Evolutionary conservation across 1,140 invertebrate genomes (phyloP), one percentile per base, ranked within the genome.

Genomic region (Anadara kagoshimensis): DNA sequence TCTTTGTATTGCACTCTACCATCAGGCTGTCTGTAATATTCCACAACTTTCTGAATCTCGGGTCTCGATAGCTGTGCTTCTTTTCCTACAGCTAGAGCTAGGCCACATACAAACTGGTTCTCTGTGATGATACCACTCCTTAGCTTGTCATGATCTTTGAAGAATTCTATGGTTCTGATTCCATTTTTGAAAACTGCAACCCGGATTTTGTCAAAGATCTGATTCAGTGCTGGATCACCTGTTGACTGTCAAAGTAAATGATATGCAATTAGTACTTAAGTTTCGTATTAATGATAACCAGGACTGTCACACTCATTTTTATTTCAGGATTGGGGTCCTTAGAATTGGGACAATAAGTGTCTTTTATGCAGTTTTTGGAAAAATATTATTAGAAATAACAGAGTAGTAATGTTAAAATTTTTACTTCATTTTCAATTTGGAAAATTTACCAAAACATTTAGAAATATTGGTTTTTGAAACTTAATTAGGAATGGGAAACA

Each of bases 91-190:
- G 86, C 86, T 47, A 88, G 47, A 4, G 82, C 76, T 10, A 90
- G 76, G 14, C 84, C 87, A 82, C 86, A 87, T 16, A 86, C 72
- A 81, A 90, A 90, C 81, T 90, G 87, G 64, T 87, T 87, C 68
- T 88, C 88, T 57, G 88, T 89, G 54, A 88, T 85, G 16, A 85
- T 80, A 0, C 89, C 89, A 78, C 84, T 85, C 16, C 88, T 76
- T 20, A 89, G 81, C 65, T 85, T 85, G 75, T 90, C 89, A 70
- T 87, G 87, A 68, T 90, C 89, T 75, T 85, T 86, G 76, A 90
- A 90, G 66, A 89, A 90, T 74, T 90, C 89, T 18, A 78, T 79
- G n/a, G 85, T 86, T 36, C 89, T 76, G 43, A 90, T 85, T 11
- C 89, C 86, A 73, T 88, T 81, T 75, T 89, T 90, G 73, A 79